Conservation (phyloP, 2,888 invertebrate genomes). For the Lasioglossum pauxillum region DNA sequence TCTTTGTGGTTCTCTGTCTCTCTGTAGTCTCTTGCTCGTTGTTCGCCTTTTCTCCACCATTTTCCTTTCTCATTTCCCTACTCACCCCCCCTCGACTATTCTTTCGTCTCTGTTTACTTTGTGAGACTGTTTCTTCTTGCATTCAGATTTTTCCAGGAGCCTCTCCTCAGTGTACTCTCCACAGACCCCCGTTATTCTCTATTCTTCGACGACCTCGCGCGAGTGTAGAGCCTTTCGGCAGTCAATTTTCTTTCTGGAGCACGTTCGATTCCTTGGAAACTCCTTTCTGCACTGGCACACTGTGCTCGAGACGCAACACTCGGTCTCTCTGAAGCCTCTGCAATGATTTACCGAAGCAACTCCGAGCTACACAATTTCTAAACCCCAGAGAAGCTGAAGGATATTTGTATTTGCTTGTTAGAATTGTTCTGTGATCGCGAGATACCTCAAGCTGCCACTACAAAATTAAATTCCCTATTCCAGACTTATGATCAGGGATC, state of each 20-base stretch:
- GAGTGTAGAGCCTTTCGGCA: not conserved
- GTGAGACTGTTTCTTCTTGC: not conserved
- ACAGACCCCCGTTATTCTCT: not conserved
- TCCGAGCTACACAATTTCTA: not conserved
- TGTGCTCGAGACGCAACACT: not conserved
- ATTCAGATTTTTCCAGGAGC: not conserved
- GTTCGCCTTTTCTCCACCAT: slow-evolving; percentile 15
- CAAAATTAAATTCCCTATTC: not conserved
- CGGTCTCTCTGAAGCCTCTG: not conserved
- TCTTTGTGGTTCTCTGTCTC: slow-evolving; percentile 1
- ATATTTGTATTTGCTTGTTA: not conserved
- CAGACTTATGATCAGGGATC: too few relatives aligned
- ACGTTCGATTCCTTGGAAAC: not conserved
- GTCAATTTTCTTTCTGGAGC: not conserved
- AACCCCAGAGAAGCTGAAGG: not conserved
- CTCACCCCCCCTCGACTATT: not conserved
- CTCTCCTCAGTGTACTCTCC: not conserved
- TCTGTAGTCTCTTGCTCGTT: not conserved
- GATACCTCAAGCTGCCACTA: not conserved
- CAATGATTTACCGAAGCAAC: not conserved
- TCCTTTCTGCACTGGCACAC: not conserved
- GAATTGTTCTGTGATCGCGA: not conserved
- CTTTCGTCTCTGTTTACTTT: not conserved
- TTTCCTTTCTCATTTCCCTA: not conserved
- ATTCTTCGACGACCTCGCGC: not conserved